Percentiles rank a stretch among this genome's conserved stretches.
Conservation (phyloP, 2,888 invertebrate species). For the Netelia fuscicornis region DNA sequence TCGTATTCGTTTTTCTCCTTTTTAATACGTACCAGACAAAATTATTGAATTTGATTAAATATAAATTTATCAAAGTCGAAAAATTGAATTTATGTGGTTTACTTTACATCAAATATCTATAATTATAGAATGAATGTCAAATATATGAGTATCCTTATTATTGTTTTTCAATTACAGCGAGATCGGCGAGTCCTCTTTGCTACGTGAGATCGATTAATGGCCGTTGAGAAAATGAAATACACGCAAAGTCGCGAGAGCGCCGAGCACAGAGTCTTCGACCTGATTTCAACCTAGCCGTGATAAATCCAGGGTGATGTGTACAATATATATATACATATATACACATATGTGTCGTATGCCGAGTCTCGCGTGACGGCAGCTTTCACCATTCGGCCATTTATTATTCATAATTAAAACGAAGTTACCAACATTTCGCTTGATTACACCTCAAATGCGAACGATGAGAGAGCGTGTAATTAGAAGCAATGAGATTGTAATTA, state of each 20-base stretch:
- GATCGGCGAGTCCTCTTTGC: neutral
- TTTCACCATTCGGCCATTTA: slow-evolving; percentile 55
- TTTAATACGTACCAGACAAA: neutral
- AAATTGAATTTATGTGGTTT: neutral
- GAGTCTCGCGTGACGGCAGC: slow-evolving; percentile 46
- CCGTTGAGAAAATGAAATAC: slow-evolving; percentile 43
- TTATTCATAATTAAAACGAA: slow-evolving; percentile 71
- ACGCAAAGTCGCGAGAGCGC: slow-evolving; percentile 44
- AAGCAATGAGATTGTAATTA: slow-evolving; percentile 53
- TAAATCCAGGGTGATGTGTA: slow-evolving; percentile 31
- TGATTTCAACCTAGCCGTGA: slow-evolving; percentile 44
- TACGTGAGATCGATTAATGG: slow-evolving; percentile 34
- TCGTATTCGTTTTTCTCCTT: neutral
- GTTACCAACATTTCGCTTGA: slow-evolving; percentile 72
- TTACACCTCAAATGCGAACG: slow-evolving; percentile 64
- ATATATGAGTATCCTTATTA: neutral
- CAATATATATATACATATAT: neutral
- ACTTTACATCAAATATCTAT: neutral
- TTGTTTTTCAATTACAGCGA: neutral
- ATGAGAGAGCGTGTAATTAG: slow-evolving; percentile 52
- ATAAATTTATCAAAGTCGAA: neutral
- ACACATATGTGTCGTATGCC: slow-evolving; percentile 20
- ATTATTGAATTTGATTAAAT: neutral
- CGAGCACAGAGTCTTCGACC: slow-evolving; percentile 37
- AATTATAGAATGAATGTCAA: neutral